phyloP scores from a whole-genome alignment of 2,113 vertebrate species.

The Catharus bicknelli region DNA sequence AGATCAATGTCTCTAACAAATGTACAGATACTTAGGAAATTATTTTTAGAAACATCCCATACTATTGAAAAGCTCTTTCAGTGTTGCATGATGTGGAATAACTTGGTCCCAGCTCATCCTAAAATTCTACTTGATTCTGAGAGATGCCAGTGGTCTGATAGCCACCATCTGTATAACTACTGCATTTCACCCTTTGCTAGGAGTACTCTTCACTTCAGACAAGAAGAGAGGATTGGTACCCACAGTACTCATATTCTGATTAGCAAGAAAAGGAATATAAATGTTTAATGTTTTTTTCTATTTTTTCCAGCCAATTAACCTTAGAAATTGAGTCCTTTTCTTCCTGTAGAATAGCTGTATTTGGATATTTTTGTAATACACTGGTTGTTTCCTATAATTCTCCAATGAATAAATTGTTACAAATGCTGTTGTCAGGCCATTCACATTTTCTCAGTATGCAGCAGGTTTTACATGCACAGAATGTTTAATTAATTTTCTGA shows the following conservation, averaged over 20 bases:
- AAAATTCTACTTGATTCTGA: not conserved
- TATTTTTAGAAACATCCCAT: not conserved
- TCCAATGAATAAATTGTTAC: constrained; percentile 54
- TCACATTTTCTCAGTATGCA: constrained; percentile 59
- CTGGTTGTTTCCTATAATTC: not conserved
- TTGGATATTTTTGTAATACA: not conserved
- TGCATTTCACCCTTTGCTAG: not conserved
- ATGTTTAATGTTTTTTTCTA: not conserved
- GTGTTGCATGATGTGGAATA: not conserved
- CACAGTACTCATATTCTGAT: not conserved
- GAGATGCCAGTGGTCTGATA: rapidly evolving
- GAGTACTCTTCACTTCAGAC: not conserved
- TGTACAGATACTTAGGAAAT: not conserved
- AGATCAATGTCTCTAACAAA: not conserved
- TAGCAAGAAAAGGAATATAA: not conserved
- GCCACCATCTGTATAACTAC: rapidly evolving
- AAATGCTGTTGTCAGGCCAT: constrained; percentile 54
- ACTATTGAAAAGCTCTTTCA: not conserved
- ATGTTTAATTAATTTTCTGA: constrained; percentile 78
- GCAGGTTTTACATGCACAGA: constrained; percentile 62
- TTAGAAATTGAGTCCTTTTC: not conserved
- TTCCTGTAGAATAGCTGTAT: constrained; percentile 5
- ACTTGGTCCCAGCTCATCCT: not conserved
- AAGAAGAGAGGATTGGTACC: not conserved
- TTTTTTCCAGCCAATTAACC: not conserved